Percentiles rank a stretch among this genome's conserved stretches.
These are phyloP conservation scores for Pseudanteris insignis DNA, from an alignment of 2,888 invertebrate species.

Conservation along the genomic window DNA sequence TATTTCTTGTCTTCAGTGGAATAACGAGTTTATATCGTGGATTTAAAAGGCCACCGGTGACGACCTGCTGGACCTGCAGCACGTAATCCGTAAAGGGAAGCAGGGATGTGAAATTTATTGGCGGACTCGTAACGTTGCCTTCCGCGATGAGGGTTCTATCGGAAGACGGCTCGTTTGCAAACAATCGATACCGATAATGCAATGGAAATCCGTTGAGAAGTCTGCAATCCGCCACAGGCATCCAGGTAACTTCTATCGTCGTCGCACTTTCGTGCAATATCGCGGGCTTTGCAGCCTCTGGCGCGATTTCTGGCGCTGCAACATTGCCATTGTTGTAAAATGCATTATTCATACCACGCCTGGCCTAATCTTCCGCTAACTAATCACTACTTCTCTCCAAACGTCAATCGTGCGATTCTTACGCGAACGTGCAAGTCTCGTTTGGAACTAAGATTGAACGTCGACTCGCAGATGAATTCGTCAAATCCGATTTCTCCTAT, in stretches of 20 bases:
- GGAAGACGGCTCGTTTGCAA: constrained; percentile 43
- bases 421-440: no score
- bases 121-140: constrained; percentile 45
- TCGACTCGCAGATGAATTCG: not conserved
- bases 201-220: constrained; percentile 49
- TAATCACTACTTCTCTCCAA: constrained; percentile 20
- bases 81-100: constrained; percentile 43
- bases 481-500: not conserved
- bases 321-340: constrained; percentile 40
- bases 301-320: constrained; percentile 46
- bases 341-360: constrained; percentile 28
- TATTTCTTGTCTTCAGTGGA: constrained; percentile 33
- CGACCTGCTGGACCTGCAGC: constrained; percentile 45
- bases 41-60: constrained; percentile 43
- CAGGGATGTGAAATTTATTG: constrained; percentile 44
- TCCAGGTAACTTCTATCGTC: constrained; percentile 46
- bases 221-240: constrained; percentile 47
- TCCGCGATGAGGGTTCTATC: constrained; percentile 40
- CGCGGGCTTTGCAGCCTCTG: constrained; percentile 40
- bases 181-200: constrained; percentile 48
- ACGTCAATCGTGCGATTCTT: no score
- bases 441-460: not conserved
- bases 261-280: constrained; percentile 42
- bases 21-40: constrained; percentile 41
- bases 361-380: constrained; percentile 18